Evolutionary conservation across 1,140 invertebrate genomes (phyloP).

Genomic region (Eriosoma lanigerum): DNA sequence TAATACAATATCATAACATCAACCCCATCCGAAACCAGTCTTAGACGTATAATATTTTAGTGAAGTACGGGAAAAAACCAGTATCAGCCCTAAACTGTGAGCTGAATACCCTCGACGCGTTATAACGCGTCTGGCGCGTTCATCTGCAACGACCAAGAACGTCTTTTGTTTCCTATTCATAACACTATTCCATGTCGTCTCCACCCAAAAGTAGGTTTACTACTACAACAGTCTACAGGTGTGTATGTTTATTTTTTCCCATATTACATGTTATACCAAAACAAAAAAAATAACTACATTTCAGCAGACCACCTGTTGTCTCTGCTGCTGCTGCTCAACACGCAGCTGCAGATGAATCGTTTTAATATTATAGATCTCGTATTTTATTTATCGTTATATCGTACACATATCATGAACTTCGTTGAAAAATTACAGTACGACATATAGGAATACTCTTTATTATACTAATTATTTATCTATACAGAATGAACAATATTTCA

Average conservation of each 20-base stretch:
- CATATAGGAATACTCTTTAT: too few species aligned
- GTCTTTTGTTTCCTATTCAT: slow-evolving; percentile 17
- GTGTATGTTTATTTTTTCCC: background rate
- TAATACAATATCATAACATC: background rate
- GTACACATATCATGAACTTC: background rate
- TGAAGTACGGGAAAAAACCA: background rate
- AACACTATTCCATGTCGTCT: background rate
- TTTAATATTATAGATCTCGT: too few species aligned
- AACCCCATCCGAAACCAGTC: background rate
- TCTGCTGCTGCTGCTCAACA: too few species aligned
- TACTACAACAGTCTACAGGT: too few species aligned
- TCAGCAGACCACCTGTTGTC: slow-evolving; percentile 19
- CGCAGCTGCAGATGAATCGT: too few species aligned
- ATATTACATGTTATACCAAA: background rate
- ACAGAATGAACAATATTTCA: too few species aligned
- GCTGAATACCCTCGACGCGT: background rate
- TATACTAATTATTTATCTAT: too few species aligned
- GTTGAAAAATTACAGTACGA: background rate
- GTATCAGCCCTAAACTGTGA: slow-evolving; percentile 8
- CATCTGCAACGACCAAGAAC: background rate
- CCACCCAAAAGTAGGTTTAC: background rate
- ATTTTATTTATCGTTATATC: too few species aligned
- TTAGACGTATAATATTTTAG: background rate
- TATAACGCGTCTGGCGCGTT: background rate
- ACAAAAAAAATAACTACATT: slow-evolving; percentile 11